A percentile compares a stretch with the other conserved stretches of the same genome.
phyloP scores from a whole-genome alignment of 92 coral and sea anemone species.

The Porites evermanni region DNA sequence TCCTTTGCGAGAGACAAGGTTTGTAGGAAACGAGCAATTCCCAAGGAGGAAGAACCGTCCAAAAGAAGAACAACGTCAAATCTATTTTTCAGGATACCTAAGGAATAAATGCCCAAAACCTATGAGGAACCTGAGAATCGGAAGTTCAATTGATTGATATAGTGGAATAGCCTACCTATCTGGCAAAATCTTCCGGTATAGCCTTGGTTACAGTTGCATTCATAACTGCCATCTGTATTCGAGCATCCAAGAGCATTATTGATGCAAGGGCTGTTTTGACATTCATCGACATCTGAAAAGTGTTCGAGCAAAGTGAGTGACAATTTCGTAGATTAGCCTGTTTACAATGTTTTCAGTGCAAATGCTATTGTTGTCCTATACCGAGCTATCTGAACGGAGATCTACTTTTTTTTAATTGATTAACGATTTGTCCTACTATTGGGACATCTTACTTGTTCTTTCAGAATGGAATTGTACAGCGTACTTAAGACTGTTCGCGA shows the following conservation, averaged over 20 bases:
- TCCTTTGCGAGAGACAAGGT: not conserved
- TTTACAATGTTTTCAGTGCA: no score
- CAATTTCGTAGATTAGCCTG: no score
- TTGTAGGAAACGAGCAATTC: not conserved
- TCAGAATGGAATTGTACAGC: no score
- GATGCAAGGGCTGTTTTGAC: not conserved
- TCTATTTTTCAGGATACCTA: not conserved
- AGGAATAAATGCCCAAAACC: not conserved
- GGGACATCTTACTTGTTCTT: no score
- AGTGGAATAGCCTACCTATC: not conserved
- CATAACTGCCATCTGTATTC: not conserved
- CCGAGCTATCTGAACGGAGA: no score
- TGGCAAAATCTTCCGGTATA: not conserved
- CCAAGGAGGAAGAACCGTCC: not conserved
- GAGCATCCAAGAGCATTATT: not conserved
- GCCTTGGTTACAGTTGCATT: not conserved
- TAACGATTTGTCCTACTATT: no score
- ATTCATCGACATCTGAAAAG: not conserved
- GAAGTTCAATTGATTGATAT: not conserved
- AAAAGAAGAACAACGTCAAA: constrained; percentile 3
- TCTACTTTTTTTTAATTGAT: no score
- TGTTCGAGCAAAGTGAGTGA: not conserved
- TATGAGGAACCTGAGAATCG: not conserved
- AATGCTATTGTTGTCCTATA: no score
- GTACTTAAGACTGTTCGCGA: no score